Conservation (phyloP, 2,113 vertebrate genomes). For the Trematocara marginatum region DNA sequence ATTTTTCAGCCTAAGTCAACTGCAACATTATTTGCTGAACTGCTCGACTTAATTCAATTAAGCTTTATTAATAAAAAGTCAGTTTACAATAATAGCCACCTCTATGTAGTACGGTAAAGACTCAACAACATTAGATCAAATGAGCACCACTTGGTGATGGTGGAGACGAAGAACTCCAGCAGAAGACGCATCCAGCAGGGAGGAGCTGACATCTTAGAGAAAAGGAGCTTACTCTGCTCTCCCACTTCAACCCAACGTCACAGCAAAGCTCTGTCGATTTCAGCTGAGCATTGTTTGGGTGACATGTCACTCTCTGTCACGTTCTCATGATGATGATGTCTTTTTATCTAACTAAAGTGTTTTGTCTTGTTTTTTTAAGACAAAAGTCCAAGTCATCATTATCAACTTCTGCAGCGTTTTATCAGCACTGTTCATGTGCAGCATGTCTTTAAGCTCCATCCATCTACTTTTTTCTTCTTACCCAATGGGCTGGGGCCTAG, state of each 20-base stretch:
- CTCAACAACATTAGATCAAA: background rate
- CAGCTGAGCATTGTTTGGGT: background rate
- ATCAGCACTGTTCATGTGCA: background rate
- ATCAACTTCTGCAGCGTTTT: background rate
- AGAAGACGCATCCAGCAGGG: background rate
- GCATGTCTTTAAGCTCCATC: background rate
- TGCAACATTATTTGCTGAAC: background rate
- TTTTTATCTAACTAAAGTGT: background rate
- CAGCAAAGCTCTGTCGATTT: background rate
- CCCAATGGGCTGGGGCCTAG: background rate
- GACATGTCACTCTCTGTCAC: background rate
- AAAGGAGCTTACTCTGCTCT: background rate
- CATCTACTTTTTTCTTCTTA: background rate
- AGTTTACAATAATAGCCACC: background rate
- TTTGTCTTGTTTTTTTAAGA: background rate
- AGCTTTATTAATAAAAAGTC: background rate
- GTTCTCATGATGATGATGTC: background rate
- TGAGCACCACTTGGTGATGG: background rate
- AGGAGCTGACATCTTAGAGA: background rate
- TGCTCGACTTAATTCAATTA: background rate
- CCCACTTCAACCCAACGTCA: background rate
- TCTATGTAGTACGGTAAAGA: background rate
- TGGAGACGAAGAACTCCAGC: background rate
- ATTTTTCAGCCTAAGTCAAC: background rate
- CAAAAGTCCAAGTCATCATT: background rate